Evolutionary conservation across 2,113 vertebrate genomes (phyloP), one percentile per base, ranked within the genome.

Genomic region (Catagonus wagneri): DNA sequence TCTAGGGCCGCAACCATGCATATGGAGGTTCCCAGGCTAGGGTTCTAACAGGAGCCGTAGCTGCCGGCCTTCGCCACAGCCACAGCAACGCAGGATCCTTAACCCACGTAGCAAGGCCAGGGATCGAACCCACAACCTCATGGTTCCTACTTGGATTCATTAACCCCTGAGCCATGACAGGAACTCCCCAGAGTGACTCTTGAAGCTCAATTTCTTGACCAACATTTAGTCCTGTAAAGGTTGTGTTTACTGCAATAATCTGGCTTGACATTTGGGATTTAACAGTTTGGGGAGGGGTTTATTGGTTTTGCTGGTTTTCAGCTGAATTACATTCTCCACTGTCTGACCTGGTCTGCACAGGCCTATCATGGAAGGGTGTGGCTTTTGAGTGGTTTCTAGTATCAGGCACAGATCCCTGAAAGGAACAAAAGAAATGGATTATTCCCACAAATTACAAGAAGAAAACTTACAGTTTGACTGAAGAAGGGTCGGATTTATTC

Each of bases 391-490:
- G 96, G 36, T 85, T 96, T 96, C 93, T 86, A 78, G 74, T 89
- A 56, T 95, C 65, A 52, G 65, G 58, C 90, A 17, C 54, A 60
- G 63, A 72, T 94, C 74, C 76, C 72, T 61, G 90, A 89, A 60
- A 91, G 60, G 63, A 96, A 95, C 96, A 93, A 96, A 98, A 96
- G 89, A 89, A 95, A 93, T 60, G 39, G 71, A 78, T 68, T 71
- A 76, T 90, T 90, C 39, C 78, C 89, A 65, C 29, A 44, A 80
- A 74, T 16, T 76, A 34, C 84, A 44, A 89, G 65, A 76, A 92
- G 79, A 79, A 89, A 96, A 76, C 29, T 80, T 58, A 56, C 6
- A 19, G 6, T 80, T 79, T 83, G 27, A 65, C 39, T 78, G 71
- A 90, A 65, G 71, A 92, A 93, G 36, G 29, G 15, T 68, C 76